A percentile compares a stretch with the other conserved stretches of the same genome.
phyloP scores from a whole-genome alignment of 2,797 vertebrate genomes.

The Acanthurus lineatus region DNA sequence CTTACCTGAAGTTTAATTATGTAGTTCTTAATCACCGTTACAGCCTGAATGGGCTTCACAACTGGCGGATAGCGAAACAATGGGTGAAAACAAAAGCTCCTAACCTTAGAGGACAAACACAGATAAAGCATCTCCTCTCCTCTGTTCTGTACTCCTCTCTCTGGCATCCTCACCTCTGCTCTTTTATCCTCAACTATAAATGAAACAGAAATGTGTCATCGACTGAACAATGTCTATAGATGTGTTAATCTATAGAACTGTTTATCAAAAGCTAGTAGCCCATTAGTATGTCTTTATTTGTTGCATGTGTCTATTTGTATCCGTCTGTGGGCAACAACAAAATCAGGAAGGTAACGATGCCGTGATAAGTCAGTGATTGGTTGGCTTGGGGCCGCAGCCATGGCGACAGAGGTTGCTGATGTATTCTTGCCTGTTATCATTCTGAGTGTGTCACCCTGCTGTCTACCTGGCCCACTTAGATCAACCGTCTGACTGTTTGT shows the following conservation, averaged over 20 bases:
- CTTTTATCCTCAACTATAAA: neutral
- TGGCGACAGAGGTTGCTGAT: conserved; percentile 63
- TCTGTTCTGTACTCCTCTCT: conserved; percentile 6
- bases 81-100: conserved; percentile 15
- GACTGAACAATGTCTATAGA: neutral
- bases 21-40: conserved; percentile 56
- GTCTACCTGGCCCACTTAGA: conserved; percentile 62
- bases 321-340: conserved; percentile 5
- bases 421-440: conserved; percentile 66
- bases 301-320: conserved; percentile 21
- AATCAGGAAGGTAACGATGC: conserved; percentile 27
- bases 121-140: conserved; percentile 1
- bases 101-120: conserved; percentile 33
- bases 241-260: conserved; percentile 4
- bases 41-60: conserved; percentile 34
- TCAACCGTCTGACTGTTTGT: conserved; percentile 38
- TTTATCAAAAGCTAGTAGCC: conserved; percentile 10
- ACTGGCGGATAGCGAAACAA: conserved; percentile 10
- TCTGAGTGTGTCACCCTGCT: conserved; percentile 58
- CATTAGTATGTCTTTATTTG: conserved; percentile 2
- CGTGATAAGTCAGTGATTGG: conserved; percentile 43
- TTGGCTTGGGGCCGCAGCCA: conserved; percentile 48
- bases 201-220: neutral
- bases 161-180: neutral
- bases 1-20: conserved; percentile 50